Evolutionary conservation across 1,140 invertebrate species (phyloP), one percentile per base, ranked within the genome.

Genomic region (Ips nitidus): DNA sequence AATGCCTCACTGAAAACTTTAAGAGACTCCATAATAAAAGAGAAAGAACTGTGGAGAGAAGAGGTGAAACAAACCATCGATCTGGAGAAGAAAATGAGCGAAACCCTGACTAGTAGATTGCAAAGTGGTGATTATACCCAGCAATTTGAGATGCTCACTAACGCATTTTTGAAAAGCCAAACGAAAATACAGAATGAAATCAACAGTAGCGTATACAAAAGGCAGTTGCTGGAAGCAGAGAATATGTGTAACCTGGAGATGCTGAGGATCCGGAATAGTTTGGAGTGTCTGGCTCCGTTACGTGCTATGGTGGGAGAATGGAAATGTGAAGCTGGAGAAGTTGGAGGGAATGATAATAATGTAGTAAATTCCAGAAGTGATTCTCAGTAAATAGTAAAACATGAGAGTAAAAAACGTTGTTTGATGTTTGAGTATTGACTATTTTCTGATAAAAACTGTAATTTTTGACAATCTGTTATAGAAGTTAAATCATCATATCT

Each of bases 241-340:
- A 85, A 84, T 75, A 83, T 84, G 79, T 85, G 83, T 74, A 85
- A 84, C 71, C 78, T 85, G 67, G 84, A 85, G 75, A 73, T 85
- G 47, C 72, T 82, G 41, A 75, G 82, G 58, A 82, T 85, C 5
- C 83, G 84, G 72, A 83, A 85, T 73, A 85, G 79, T 64, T 75
- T 85, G 36, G 81, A 84, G 62, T 82, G 81, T 70, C 77, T 85
- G 55, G 81, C 83, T 59, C 82, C 83, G 1, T 75, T 85, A 52
- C 79, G 84, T 76, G 59, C 65, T 38, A 75, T 78, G 41, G 72
- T 72, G 7, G 73, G 73, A 2, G 75, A 78, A 62, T 80, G 77
- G 78, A 67, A 71, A 22, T 69, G 45, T 41, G 67, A 69, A 41
- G 66, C 4, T 22, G 22, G 22, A 22, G 22, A 22, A 22, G 22